Percentiles rank a stretch among this genome's conserved stretches.
Evolutionary conservation across 2,113 vertebrate genomes (phyloP).

Genomic region (Oriolus oriolus): DNA sequence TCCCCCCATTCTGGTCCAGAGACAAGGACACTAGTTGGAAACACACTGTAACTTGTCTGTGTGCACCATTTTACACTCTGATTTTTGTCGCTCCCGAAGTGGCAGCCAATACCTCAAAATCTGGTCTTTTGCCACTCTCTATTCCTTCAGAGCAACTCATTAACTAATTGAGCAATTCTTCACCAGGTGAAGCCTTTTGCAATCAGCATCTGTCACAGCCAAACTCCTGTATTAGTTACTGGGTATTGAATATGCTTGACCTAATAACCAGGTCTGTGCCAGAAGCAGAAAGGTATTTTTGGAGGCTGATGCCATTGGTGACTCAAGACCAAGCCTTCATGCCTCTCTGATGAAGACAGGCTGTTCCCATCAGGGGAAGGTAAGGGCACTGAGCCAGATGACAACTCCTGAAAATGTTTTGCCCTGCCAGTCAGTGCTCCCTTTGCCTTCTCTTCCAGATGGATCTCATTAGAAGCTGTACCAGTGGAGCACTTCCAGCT

Average conservation of each 20-base stretch:
- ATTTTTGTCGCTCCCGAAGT: not conserved
- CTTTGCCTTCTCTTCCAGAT: not conserved
- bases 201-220: not conserved
- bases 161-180: not conserved
- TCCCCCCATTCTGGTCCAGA: not conserved
- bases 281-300: not conserved
- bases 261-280: not conserved
- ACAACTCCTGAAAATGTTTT: not conserved
- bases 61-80: not conserved
- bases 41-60: rapidly evolving
- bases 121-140: not conserved
- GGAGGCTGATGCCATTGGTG: not conserved
- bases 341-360: not conserved
- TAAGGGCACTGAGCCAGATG: not conserved
- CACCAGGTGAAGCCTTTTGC: not conserved
- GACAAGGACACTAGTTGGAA: not conserved
- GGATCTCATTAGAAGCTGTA: not conserved
- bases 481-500: not conserved
- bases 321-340: not conserved
- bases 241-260: not conserved
- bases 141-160: not conserved
- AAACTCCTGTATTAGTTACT: not conserved
- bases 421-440: not conserved
- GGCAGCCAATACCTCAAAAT: not conserved
- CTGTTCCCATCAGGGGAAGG: not conserved